Base-by-base conservation (phyloP, 2,113 vertebrate genomes). In the Oplegnathus fasciatus region DNA sequence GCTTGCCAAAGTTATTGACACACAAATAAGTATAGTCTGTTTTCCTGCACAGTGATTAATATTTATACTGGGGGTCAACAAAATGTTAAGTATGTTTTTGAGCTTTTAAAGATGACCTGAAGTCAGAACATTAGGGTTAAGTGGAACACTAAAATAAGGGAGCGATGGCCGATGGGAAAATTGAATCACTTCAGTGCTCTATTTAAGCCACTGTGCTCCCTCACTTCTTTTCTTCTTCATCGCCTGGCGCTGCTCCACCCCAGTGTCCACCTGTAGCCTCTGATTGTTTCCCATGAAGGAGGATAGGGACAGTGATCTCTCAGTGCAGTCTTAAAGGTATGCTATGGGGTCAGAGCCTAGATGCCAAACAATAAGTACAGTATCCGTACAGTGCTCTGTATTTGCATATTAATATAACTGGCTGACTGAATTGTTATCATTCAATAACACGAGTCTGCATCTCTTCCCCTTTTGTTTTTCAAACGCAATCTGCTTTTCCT, bases 401-500 rank as follows among this genome's bases (percentile, higher is more conserved):
- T 55, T 20, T 2, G 4, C 55, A 26, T 42, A 54, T 42, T 54
- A 69, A 79, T 55, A 34, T 2, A 34, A 30, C 32, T 46, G 46
- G 24, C 22, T 9, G 28, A 6, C 46, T 60, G 46, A 80, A 57
- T 66, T 70, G 75, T 75, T 87, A 76, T 78, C 74, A 8, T 84
- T 67, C 69, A 71, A 44, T 65, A 85, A 80, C 85, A 83, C 9
- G 77, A 83, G 65, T 61, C 40, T 30, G 46, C 85, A 26, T 89
- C 69, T 34, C 48, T 32, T 76, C 57, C 71, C 18, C 40, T 83
- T 86, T 54, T 13, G 15, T 83, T 84, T 61, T 84, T 66, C 67
- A n/a, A 26, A 54, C 9, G 82, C 54, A 42, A 50, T 86, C 75
- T 89, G 80, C 57, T 82, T 90, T 89, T 73, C 54, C 86, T 83